Base-by-base conservation (phyloP, 2,888 invertebrate species). In the Pandemis corylana region DNA sequence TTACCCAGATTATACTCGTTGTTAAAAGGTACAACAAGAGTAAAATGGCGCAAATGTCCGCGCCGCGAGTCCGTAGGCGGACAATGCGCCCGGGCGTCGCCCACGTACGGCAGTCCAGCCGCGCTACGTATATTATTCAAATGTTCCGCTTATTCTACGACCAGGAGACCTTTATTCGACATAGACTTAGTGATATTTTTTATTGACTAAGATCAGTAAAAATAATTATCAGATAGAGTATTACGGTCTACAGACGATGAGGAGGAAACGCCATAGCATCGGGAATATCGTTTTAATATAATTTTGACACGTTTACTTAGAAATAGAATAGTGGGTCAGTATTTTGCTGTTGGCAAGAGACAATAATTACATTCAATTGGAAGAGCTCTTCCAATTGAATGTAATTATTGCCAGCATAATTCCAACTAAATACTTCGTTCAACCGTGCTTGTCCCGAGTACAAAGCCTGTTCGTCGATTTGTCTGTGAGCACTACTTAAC, bases 51-150 rank as follows among this genome's bases (percentile, higher is more conserved):
- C 15, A 66, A 59, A 68, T 53, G 53, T 67, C 59, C 41, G 66
- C 53, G 44, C 10, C 15, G 12, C 13, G 6, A 13, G 13, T 28
- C 20, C 42, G 74, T 62, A 53, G 70, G 65, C 61, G 74, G 62
- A 71, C 67, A 66, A 74, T 63, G 68, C 42, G 41, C 51, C 68
- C 36, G 64, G 42, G 59, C 63, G 66, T 71, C 75, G 75, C 75
- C 75, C 66, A 67, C 71, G 67, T 63, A 63, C 67, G 72, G 49
- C 49, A 15, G 41, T 15, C 20, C 41, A 66, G 53, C 75, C 53
- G 65, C 41, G 75, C 69, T 70, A 51, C 71, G 67, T 75, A 62
- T 67, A 67, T 75, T 75, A 75, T 75, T 75, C 67, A 75, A 53
- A 53, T 44, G 51, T 66, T 20, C 56, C 9, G 66, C 65, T 59